Conservation (phyloP, 2,797 vertebrate species). For the Cryptoblepharus egeriae region DNA sequence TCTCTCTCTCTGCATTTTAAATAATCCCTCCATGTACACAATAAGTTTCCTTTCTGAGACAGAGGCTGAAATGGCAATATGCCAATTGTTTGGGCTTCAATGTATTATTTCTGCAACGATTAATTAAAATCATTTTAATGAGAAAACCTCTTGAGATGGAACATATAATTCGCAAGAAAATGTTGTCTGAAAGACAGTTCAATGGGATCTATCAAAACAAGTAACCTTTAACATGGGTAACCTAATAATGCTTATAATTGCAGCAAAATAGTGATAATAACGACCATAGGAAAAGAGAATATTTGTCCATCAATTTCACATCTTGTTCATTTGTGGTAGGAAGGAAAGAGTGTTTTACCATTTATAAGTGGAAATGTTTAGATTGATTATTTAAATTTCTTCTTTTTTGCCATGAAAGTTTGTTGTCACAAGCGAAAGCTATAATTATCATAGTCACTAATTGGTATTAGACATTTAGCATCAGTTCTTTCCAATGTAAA, state of each 20-base stretch:
- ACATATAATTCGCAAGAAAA: constrained; percentile 50
- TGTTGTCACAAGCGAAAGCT: neutral
- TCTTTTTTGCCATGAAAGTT: neutral
- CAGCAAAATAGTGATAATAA: constrained; percentile 48
- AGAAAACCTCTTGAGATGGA: constrained; percentile 46
- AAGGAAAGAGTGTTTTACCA: constrained; percentile 19
- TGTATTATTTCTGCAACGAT: constrained; percentile 39
- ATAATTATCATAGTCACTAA: neutral
- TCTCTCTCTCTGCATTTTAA: neutral
- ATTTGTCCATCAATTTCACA: constrained; percentile 21
- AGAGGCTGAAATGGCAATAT: neutral
- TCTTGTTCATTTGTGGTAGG: neutral
- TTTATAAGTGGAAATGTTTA: neutral
- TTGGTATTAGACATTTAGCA: neutral
- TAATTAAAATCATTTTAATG: constrained; percentile 58
- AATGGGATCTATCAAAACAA: constrained; percentile 50
- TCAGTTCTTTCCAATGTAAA: neutral
- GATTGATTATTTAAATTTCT: neutral
- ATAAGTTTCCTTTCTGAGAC: neutral
- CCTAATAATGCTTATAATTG: constrained; percentile 50
- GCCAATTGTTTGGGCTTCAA: constrained; percentile 27
- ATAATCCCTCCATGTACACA: neutral
- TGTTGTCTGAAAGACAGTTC: constrained; percentile 47
- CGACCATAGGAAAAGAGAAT: neutral
- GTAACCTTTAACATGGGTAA: constrained; percentile 56